A percentile compares a stretch with the other conserved stretches of the same genome.
These are phyloP conservation scores for Synaphobranchus kaupii DNA, from an alignment of 2,797 vertebrate species.

Conservation along the genomic window DNA sequence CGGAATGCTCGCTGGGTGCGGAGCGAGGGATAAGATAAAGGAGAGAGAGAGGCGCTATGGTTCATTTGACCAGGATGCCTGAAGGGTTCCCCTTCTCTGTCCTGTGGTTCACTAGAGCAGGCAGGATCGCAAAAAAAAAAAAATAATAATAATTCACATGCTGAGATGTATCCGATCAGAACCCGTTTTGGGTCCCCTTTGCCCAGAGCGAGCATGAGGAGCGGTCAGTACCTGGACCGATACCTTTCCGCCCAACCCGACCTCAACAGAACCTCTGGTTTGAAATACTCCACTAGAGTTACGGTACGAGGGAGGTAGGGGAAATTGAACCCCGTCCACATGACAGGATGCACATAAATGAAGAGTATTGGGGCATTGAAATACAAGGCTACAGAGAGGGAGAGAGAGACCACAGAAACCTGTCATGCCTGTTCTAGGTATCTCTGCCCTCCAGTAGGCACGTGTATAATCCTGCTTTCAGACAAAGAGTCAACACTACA, in stretches of 20 bases:
- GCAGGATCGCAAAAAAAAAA: conserved; percentile 38
- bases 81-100: conserved; percentile 4
- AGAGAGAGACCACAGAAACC: neutral
- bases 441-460: neutral
- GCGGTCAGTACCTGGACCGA: conserved; percentile 18
- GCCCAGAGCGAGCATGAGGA: conserved; percentile 59
- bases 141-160: conserved; percentile 56
- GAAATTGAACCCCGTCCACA: neutral
- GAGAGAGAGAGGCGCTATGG: conserved; percentile 10
- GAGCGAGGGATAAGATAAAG: conserved; percentile 17
- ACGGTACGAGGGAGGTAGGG: neutral
- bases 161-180: conserved; percentile 59
- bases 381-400: conserved; percentile 36
- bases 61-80: neutral
- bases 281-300: neutral
- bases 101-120: conserved; percentile 19
- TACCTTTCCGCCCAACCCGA: neutral
- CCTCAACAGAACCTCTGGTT: conserved; percentile 20
- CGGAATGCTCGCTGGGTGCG: conserved; percentile 29
- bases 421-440: neutral
- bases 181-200: conserved; percentile 51
- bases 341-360: neutral
- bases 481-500: conserved; percentile 31
- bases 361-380: conserved; percentile 41
- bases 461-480: neutral